Conservation (phyloP, 2,888 invertebrate species). For the Leptopilina syphax region DNA sequence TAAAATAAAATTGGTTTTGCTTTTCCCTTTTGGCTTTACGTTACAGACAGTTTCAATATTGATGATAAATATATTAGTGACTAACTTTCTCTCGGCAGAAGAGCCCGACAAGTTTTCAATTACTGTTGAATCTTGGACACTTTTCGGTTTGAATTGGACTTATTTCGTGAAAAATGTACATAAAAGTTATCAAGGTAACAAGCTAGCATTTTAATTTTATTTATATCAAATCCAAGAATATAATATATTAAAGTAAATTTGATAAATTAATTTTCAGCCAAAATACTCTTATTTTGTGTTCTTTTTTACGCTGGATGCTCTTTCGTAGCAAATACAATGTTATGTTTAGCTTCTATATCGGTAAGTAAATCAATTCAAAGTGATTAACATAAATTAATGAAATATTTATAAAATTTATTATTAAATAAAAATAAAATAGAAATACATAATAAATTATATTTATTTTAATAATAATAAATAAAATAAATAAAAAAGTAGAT, state of each 20-base stretch:
- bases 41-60: slow-evolving; percentile 70
- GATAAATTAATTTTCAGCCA: slow-evolving; percentile 60
- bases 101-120: slow-evolving; percentile 64
- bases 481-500: too few species aligned
- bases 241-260: not conserved
- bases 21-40: slow-evolving; percentile 43
- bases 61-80: slow-evolving; percentile 70
- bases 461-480: too few species aligned
- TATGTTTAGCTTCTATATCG: slow-evolving; percentile 68
- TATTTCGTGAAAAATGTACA: slow-evolving; percentile 62
- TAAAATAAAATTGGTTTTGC: slow-evolving; percentile 4
- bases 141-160: slow-evolving; percentile 72
- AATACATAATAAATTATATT: too few species aligned
- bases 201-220: too few species aligned
- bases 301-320: slow-evolving; percentile 65
- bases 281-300: slow-evolving; percentile 64
- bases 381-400: too few species aligned
- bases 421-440: too few species aligned
- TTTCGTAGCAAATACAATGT: slow-evolving; percentile 67
- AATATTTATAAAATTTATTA: not conserved
- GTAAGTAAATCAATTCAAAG: slow-evolving; percentile 61
- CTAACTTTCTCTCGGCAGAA: slow-evolving; percentile 67
- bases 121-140: slow-evolving; percentile 65
- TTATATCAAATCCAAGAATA: too few species aligned
- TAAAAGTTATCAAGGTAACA: slow-evolving; percentile 50